Evolutionary conservation across 2,888 invertebrate genomes (phyloP), one percentile per base, ranked within the genome.

Genomic region (Parnassius orleans): DNA sequence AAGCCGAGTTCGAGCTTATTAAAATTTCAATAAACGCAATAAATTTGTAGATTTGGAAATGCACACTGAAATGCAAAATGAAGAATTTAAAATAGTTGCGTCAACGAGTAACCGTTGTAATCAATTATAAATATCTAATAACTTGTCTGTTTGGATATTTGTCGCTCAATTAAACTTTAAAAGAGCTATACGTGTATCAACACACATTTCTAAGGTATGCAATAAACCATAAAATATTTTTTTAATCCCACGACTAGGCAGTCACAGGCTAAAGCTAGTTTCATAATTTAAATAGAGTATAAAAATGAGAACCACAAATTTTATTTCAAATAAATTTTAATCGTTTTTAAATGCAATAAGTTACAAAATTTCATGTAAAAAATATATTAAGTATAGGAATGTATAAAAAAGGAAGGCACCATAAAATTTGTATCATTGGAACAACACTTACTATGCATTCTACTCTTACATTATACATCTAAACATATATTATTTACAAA

Each of bases 401-500:
- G 63, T 63, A 59, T 63, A 46, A 52, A 59, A 63, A 63, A n/a
- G 46, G 10, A 55, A 59, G 48, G 50, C 62, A 62, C 54, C 9
- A 33, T 7, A 54, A 46, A 10, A 61, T n/a, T 41, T 52, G 24
- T 52, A 55, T 43, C 14, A 14, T 48, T 48, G 9, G 9, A 48
- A 33, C 5, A 48, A 48, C 14, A 2, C 48, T 9, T 19, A 7
- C 19, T 41, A 54, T 33, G n/a, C 51, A 52, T 55, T 55, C 41
- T 59, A 63, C 47, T 55, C 63, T 63, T 63, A 59, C n/a, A 33
- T 33, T 33, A 33, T 33, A 33, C 33, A 33, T 14, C 59, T 14
- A 46, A 53, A 54, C 19, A n/a, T 19, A 54, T 15, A 41, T 33
- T 10, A 47, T 9, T n/a, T 5, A 58, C 9, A 43, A 58, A 53